Evolutionary conservation across 2,888 invertebrate genomes (phyloP).

Genomic region (Coleophora flavipennella): DNA sequence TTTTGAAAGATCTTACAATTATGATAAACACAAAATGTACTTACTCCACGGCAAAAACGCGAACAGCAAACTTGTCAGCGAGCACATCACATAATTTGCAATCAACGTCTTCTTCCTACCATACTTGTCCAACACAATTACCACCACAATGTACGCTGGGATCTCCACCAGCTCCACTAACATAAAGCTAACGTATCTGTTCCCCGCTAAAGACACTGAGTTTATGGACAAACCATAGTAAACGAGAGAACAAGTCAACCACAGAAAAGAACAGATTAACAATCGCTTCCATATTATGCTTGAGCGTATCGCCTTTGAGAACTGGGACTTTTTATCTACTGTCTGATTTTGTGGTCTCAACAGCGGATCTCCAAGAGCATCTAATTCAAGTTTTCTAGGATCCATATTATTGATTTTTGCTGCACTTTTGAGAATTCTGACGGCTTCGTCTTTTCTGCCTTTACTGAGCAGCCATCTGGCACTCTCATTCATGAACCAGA

Average conservation of each 20-base stretch:
- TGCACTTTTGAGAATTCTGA: conserved; percentile 74
- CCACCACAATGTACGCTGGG: conserved; percentile 79
- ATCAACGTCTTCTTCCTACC: conserved; percentile 78
- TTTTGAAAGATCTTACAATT: too few species aligned
- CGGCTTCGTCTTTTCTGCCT: conserved; percentile 77
- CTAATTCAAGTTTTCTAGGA: conserved; percentile 58
- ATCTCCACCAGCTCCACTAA: conserved; percentile 77
- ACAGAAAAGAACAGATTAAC: conserved; percentile 79
- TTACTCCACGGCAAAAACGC: conserved; percentile 75
- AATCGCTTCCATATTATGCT: conserved; percentile 72
- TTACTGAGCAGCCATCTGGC: conserved; percentile 85
- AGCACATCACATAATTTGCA: conserved; percentile 75
- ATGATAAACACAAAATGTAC: too few species aligned
- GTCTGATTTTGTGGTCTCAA: conserved; percentile 41
- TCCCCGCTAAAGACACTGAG: conserved; percentile 80
- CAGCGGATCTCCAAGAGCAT: conserved; percentile 54
- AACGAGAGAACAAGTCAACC: conserved; percentile 85
- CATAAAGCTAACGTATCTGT: conserved; percentile 85
- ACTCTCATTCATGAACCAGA: conserved; percentile 83
- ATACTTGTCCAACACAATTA: conserved; percentile 75
- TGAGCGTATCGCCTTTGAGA: conserved; percentile 68
- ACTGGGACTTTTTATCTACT: conserved; percentile 48
- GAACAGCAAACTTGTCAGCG: conserved; percentile 72
- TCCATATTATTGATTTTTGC: conserved; percentile 76
- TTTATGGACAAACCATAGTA: conserved; percentile 87